phyloP scores from a whole-genome alignment of 2,888 invertebrate species.

The Gastrophysa polygoni region DNA sequence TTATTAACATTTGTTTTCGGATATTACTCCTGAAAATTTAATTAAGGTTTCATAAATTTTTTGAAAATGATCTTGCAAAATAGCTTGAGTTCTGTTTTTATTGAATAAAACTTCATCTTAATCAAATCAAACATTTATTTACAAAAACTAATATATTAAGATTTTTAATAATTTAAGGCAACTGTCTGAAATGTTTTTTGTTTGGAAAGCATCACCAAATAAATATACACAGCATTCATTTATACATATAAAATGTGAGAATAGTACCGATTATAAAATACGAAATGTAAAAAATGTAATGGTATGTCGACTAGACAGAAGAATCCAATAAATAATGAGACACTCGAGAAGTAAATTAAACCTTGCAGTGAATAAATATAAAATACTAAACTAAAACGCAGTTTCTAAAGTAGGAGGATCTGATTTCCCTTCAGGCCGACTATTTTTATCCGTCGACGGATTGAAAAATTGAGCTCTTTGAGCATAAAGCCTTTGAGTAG shows the following conservation, averaged over 20 bases:
- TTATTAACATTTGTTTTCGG: too few species aligned
- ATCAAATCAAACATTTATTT: constrained; percentile 41
- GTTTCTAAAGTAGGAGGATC: constrained; percentile 67
- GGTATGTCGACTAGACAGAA: constrained; percentile 46
- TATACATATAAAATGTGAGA: constrained; percentile 21
- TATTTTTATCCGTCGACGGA: constrained; percentile 29
- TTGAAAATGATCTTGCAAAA: too few species aligned
- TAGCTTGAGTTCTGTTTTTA: too few species aligned
- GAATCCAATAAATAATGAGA: constrained; percentile 36
- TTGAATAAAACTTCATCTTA: background rate
- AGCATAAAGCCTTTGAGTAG: constrained; percentile 63
- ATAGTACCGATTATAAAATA: constrained; percentile 16
- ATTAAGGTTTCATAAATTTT: too few species aligned
- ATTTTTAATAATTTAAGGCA: constrained; percentile 51
- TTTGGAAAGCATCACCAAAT: constrained; percentile 28
- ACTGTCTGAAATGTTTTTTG: constrained; percentile 28
- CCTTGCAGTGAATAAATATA: constrained; percentile 28
- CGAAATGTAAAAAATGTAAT: constrained; percentile 39
- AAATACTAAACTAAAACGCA: constrained; percentile 59
- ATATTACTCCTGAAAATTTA: too few species aligned
- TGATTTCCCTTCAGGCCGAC: constrained; percentile 40
- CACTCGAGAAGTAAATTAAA: constrained; percentile 31
- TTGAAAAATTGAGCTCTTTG: constrained; percentile 67
- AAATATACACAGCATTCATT: constrained; percentile 29
- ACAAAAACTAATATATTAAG: constrained; percentile 51